A percentile compares a stretch with the other conserved stretches of the same genome.
Conservation (phyloP, 37 sponge, comb jelly and placozoan species). For the Hormiphora californensis region DNA sequence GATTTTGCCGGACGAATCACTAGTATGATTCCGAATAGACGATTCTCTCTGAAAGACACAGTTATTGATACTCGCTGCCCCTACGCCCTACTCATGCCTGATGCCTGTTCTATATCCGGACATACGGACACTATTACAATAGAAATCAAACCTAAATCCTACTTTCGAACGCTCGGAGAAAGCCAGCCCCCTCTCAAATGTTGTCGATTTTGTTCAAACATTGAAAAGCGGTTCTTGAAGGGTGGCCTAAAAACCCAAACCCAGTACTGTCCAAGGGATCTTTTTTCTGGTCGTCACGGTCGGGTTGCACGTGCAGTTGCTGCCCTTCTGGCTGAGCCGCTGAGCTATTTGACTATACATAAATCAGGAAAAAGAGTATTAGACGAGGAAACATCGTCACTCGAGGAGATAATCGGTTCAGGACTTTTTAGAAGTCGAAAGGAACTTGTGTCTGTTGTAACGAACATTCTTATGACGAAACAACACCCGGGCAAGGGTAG, state of each 20-base stretch:
- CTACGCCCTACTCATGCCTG: conserved; percentile 38
- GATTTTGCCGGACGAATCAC: background rate
- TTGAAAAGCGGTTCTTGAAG: background rate
- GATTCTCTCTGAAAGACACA: background rate
- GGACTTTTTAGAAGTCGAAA: background rate
- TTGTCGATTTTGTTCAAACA: conserved; percentile 36
- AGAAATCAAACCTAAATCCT: conserved; percentile 33
- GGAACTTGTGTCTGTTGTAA: conserved; percentile 9
- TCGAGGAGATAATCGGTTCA: background rate
- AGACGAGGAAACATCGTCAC: conserved; percentile 1
- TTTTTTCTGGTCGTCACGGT: background rate
- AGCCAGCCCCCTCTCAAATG: background rate
- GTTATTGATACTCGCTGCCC: background rate
- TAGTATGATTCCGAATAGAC: background rate
- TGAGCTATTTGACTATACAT: conserved; percentile 44
- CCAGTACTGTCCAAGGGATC: conserved; percentile 19
- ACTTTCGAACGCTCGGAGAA: background rate
- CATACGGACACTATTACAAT: background rate
- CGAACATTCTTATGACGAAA: conserved; percentile 9
- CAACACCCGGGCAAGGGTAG: background rate
- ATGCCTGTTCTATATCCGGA: conserved; percentile 27
- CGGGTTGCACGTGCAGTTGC: background rate
- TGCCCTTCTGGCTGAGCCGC: conserved; percentile 5
- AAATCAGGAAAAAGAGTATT: background rate
- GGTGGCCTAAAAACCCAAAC: background rate